Evolutionary conservation across 2,113 vertebrate species (phyloP), one percentile per base, ranked within the genome.

Genomic region (Tetraodon nigroviridis): DNA sequence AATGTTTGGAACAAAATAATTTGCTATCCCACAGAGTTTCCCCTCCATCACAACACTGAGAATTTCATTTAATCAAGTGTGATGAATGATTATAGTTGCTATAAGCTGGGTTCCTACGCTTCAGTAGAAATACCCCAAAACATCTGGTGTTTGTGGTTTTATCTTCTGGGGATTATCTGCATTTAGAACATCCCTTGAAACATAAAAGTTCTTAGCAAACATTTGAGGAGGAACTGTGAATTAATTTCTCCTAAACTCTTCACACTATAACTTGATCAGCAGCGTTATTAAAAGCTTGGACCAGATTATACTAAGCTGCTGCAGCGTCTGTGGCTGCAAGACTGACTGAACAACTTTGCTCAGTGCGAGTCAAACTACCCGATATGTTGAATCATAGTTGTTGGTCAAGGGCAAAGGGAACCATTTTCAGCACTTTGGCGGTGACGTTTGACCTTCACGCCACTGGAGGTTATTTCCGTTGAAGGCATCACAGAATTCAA

Each of bases 261-360:
- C 53, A 14, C 57, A 45, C 17, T 0, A 8, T 21, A 20, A 19
- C 18, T 16, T 21, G 7, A 21, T 22, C 3, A 27, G 7, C 50
- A 14, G 21, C 22, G 4, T 20, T 54, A 49, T 47, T 20, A 16
- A 52, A 16, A 47, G 48, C 41, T 50, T 71, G 53, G 49, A 58
- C 57, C 58, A 63, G 70, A 76, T 81, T 68, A 76, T 22, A 61
- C 17, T 73, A 76, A 78, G 73, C 61, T 27, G 63, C 32, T 51
- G 45, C 44, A 14, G 17, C 13, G 18, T n/a, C 20, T 53, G 24
- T 52, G 49, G 55, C 69, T 69, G 48, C 46, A 65, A 57, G 61
- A 67, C 48, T 61, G 37, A 67, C 42, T 69, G 71, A 72, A 79
- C 75, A 37, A 71, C 54, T 37, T 69, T 53, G 18, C 12, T 16